Base-by-base conservation (phyloP, 2,888 invertebrate species). In the Drosophila mettleri region DNA sequence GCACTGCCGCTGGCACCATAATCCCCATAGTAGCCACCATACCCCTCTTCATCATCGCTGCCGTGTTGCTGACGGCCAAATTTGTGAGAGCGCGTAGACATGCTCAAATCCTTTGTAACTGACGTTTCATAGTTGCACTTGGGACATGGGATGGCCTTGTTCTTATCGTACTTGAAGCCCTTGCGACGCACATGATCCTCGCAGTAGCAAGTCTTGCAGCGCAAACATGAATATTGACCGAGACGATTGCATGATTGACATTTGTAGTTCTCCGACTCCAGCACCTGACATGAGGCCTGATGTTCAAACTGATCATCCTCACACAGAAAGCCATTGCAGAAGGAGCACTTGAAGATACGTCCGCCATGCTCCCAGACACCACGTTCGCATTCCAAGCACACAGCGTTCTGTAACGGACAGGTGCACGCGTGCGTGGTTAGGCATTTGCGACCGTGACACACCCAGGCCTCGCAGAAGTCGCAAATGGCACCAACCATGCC, bases 391-490 rank as follows among this genome's bases (percentile, higher is more conserved):
- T 99, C 98, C 45, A 95, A 93, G 89, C 99, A 99, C 36, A 95
- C 94, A 0, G 98, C 98, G 81, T 98, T 98, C 90, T 92, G 94
- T 52, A 99, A 93, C 0, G 98, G 97, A 90, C 99, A 99, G 0
- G 95, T 95, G 92, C 99, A 99, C 0, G 98, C 98, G 91, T 99
- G 99, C 0, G 95, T 93, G 39, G 96, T 96, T 29, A 99, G 94
- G 89, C 99, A 99, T 92, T 97, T 97, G 74, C 97, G 94, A 0
- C 98, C 97, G 90, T 99, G 99, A 86, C 99, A 99, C 39, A 99
- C 95, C 98, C 98, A 99, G 0, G 98, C 98, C 93, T 99, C 99
- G 90, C 99, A 99, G 92, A 96, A 97, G 93, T 99, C 99, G 92
- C 99, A 99, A 85, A 99, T 97, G 0, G 98, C 99, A 45, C 98